Conservation (phyloP, 2,888 invertebrate genomes). For the Parnassius mnemosyne region DNA sequence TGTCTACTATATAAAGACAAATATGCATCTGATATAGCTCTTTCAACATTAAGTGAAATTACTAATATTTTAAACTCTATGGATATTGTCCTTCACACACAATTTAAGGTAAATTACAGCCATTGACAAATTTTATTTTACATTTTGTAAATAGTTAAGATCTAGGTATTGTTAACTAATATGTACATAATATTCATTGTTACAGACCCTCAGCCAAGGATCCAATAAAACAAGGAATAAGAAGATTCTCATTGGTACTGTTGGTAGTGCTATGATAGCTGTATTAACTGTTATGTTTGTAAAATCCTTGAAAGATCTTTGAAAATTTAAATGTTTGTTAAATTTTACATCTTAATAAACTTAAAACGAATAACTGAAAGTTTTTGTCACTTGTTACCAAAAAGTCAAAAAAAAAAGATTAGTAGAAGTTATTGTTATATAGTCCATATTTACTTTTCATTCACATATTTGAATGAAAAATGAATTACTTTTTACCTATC, state of each 20-base stretch:
- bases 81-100: conserved; percentile 59
- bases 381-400: no score
- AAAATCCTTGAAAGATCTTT: conserved; percentile 53
- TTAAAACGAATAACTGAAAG: no score
- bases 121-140: background rate
- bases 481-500: no score
- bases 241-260: conserved; percentile 61
- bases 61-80: conserved; percentile 62
- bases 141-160: background rate
- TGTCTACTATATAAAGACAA: conserved; percentile 62
- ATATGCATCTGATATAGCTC: conserved; percentile 66
- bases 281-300: conserved; percentile 57
- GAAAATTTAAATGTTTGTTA: conserved; percentile 3
- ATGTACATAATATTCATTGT: background rate
- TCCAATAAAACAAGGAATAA: conserved; percentile 48
- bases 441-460: no score
- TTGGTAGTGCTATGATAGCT: conserved; percentile 59
- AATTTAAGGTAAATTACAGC: conserved; percentile 55
- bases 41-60: conserved; percentile 61
- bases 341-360: no score
- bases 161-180: no score
- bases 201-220: conserved; percentile 41
- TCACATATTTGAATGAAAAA: no score
- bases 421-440: no score
- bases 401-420: no score